A percentile compares a stretch with the other conserved stretches of the same genome.
These are phyloP conservation scores for Apteryx mantelli DNA, from an alignment of 2,113 vertebrate genomes.

Conservation along the genomic window DNA sequence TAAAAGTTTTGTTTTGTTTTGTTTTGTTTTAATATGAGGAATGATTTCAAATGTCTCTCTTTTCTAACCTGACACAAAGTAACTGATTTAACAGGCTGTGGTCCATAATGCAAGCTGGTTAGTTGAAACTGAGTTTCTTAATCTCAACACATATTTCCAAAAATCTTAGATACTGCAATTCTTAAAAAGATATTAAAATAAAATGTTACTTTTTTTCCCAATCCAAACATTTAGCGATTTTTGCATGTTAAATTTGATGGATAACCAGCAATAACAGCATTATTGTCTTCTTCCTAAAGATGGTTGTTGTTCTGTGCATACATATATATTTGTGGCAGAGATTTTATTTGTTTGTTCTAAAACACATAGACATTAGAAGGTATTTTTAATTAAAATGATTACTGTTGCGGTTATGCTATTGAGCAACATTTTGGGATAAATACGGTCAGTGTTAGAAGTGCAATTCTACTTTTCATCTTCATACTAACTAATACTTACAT, in stretches of 20 bases:
- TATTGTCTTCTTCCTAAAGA: not conserved
- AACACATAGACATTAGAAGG: slow-evolving; percentile 57
- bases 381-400: slow-evolving; percentile 78
- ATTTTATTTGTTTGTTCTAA: slow-evolving; percentile 38
- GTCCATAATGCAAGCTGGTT: not conserved
- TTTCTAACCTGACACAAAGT: not conserved
- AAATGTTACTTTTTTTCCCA: not conserved
- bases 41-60: not conserved
- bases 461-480: slow-evolving; percentile 73
- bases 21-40: not conserved
- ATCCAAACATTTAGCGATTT: not conserved
- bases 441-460: slow-evolving; percentile 65
- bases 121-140: not conserved
- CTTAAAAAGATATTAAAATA: not conserved
- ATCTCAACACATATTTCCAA: not conserved
- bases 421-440: slow-evolving; percentile 77
- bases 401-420: slow-evolving; percentile 63
- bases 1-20: not conserved
- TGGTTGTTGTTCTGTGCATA: not conserved
- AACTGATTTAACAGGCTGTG: not conserved
- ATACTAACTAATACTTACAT: slow-evolving; percentile 68
- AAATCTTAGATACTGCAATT: not conserved
- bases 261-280: not conserved
- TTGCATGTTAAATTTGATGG: not conserved
- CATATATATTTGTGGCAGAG: not conserved